Evolutionary conservation across 2,113 vertebrate genomes (phyloP), one percentile per base, ranked within the genome.

Genomic region (Probosciger aterrimus): DNA sequence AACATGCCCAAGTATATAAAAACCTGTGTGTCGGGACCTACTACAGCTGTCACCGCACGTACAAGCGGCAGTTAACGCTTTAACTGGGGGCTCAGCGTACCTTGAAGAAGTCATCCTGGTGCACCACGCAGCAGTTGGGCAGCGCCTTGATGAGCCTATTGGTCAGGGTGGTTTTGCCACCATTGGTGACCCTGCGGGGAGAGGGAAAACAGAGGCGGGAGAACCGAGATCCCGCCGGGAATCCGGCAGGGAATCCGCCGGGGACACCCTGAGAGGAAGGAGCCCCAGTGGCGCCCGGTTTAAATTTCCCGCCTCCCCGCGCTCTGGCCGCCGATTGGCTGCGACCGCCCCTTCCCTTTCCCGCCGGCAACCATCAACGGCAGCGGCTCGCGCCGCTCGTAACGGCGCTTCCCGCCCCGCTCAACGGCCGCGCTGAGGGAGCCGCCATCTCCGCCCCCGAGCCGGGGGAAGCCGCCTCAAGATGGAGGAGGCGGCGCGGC

Each of bases 61-160:
- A 2, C 6, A 7, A 18, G 57, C 64, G 10, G 70, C 53, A 16
- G 28, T 2, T 1, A 20, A 14, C 1, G 0, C 8, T 4, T 8
- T 3, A 23, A 43, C 3, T 1, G 4, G 31, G 17, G 19, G 55
- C 50, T 25, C 35, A 1, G 14, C 97, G 97, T 97, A 99, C 99
- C 99, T 99, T 99, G 97, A 98, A 99, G 95, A 99, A 99, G 92
- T 99, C 98, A 44, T 99, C 99, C 83, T 99, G 99, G 37, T 99
- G 99, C 20, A 99, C 98, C 53, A 99, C 99, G 4, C 99, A 99
- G 96, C 99, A 99, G 98, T 99, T 99, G 86, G 99, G 99, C 60
- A 99, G 97, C 11, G 77, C 97, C 93, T 98, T 98, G 82, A 98
- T 87, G 37, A 99, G 90, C 12, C 97, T 94, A 93, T 98, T 97